These are phyloP conservation scores for Carabus problematicus DNA, from an alignment of 2,888 invertebrate genomes.

Conservation along the genomic window DNA sequence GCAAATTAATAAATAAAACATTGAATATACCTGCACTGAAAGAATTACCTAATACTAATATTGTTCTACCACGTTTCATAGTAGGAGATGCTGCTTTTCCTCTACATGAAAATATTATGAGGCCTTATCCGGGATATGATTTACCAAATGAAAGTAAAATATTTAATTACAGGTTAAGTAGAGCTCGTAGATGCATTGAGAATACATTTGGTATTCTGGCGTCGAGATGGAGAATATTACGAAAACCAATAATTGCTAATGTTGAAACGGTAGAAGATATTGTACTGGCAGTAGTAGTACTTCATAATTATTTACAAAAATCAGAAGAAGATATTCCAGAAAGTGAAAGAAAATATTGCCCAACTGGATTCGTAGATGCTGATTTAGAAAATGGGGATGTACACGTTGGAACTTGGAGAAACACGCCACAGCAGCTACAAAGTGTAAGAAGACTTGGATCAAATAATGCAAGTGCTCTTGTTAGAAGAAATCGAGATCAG, in stretches of 20 bases:
- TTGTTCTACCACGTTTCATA: constrained; percentile 45
- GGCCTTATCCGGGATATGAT: constrained; percentile 49
- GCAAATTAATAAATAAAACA: neutral
- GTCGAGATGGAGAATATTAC: constrained; percentile 36
- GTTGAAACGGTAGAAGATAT: constrained; percentile 39
- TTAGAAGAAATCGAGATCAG: constrained; percentile 5
- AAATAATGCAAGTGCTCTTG: constrained; percentile 18
- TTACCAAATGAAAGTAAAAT: too few relatives aligned
- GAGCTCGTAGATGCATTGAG: constrained; percentile 46
- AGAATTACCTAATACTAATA: too few relatives aligned
- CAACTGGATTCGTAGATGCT: constrained; percentile 28
- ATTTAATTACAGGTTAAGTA: constrained; percentile 50
- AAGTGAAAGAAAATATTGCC: constrained; percentile 26
- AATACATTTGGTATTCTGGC: constrained; percentile 38
- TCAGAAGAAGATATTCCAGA: too few relatives aligned
- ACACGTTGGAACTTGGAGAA: constrained; percentile 24
- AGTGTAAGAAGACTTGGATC: constrained; percentile 23
- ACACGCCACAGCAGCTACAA: neutral
- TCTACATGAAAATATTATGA: constrained; percentile 45
- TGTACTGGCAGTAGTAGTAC: constrained; percentile 40
- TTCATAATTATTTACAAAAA: constrained; percentile 44
- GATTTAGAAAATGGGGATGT: neutral
- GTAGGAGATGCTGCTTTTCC: constrained; percentile 49
- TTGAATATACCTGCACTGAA: constrained; percentile 7
- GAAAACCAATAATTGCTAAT: constrained; percentile 37